phyloP scores from a whole-genome alignment of 2,797 vertebrate species.

The Varecia variegata region DNA sequence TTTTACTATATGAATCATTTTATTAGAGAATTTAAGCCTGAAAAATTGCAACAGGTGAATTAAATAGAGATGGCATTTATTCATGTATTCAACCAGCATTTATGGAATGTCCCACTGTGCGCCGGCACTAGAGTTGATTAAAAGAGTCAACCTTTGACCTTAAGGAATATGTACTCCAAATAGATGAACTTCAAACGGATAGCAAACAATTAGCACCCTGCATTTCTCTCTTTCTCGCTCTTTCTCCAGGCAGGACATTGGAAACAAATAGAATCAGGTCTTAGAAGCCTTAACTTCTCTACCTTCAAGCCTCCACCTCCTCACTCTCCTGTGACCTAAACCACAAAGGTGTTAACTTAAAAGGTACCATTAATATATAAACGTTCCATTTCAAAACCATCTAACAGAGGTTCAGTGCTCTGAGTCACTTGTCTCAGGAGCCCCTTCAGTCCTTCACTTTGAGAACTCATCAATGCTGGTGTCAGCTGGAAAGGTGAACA shows the following conservation, averaged over 20 bases:
- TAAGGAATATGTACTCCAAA: not conserved
- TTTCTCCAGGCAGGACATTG: not conserved
- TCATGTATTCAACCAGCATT: not conserved
- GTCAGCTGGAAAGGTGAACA: not conserved
- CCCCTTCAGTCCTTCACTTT: not conserved
- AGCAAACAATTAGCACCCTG: not conserved
- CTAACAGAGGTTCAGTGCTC: not conserved
- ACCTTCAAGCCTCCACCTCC: not conserved
- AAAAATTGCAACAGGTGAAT: conserved; percentile 1
- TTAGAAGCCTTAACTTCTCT: not conserved
- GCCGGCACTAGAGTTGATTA: not conserved
- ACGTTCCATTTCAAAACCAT: not conserved
- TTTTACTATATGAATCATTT: not conserved
- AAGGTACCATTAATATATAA: not conserved
- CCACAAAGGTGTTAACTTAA: not conserved
- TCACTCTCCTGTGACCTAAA: not conserved
- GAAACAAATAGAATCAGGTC: not conserved
- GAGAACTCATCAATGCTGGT: not conserved
- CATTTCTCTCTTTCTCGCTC: not conserved
- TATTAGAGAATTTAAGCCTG: conserved; percentile 40
- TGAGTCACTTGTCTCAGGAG: not conserved
- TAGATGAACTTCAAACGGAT: not conserved
- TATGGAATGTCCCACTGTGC: not conserved
- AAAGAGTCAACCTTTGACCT: not conserved
- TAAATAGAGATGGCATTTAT: not conserved